Evolutionary conservation across 2,113 vertebrate genomes (phyloP).

Genomic region (Nymphicus hollandicus): DNA sequence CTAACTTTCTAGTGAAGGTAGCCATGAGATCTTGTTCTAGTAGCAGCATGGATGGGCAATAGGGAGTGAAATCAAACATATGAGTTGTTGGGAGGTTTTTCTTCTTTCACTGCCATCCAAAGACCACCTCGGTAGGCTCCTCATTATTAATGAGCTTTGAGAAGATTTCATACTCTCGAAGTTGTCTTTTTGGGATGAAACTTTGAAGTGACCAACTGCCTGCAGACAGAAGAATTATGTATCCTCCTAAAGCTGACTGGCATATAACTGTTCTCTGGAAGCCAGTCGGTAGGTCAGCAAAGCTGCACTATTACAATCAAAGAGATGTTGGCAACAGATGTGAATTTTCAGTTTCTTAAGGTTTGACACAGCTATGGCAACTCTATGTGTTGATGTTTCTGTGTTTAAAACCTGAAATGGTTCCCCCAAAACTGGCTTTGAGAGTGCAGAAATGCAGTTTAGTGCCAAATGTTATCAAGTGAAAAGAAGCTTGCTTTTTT

Average conservation of each 20-base stretch:
- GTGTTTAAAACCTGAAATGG: background rate
- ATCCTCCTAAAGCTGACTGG: background rate
- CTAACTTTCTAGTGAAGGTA: background rate
- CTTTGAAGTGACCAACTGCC: background rate
- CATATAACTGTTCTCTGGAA: background rate
- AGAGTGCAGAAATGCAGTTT: background rate
- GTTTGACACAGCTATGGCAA: background rate
- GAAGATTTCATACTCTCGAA: background rate
- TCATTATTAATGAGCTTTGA: background rate
- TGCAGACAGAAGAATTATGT: background rate
- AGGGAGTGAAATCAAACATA: background rate
- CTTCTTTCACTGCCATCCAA: background rate
- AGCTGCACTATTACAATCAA: background rate
- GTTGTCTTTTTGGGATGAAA: background rate
- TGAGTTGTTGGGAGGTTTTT: background rate
- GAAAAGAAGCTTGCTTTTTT: background rate
- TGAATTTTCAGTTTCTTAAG: background rate
- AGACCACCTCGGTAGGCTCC: background rate
- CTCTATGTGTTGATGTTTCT: background rate
- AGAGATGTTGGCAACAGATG: background rate
- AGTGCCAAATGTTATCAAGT: background rate
- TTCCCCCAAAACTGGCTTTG: background rate
- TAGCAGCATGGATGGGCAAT: background rate
- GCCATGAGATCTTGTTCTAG: background rate
- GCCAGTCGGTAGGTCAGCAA: background rate